These are phyloP conservation scores for Gallinago nigripennis DNA, from an alignment of 2,797 vertebrate species.

Conservation along the genomic window DNA sequence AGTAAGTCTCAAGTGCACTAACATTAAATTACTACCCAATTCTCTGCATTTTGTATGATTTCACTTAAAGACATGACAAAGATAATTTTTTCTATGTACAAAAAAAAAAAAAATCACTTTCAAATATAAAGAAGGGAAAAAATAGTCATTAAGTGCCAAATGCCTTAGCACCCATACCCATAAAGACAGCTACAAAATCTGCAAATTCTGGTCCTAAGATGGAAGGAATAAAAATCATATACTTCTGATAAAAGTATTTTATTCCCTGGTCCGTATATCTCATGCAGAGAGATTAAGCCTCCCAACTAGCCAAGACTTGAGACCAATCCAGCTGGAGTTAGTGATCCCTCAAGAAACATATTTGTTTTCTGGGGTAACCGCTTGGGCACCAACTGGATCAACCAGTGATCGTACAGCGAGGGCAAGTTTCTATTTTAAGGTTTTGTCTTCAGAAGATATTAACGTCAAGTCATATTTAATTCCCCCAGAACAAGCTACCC, in stretches of 20 bases:
- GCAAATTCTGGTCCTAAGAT: neutral
- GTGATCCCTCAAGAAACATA: fast-evolving
- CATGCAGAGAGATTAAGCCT: neutral
- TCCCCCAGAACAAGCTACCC: neutral
- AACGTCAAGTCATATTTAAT: neutral
- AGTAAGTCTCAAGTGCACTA: neutral
- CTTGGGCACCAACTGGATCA: too few species aligned
- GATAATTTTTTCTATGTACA: fast-evolving
- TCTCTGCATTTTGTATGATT: neutral
- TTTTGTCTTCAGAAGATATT: neutral
- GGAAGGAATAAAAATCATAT: neutral
- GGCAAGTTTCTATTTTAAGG: neutral
- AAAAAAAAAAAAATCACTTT: neutral
- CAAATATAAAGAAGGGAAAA: neutral
- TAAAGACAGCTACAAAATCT: neutral
- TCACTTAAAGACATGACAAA: neutral
- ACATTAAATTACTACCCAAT: neutral
- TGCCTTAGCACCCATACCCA: neutral
- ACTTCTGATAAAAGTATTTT: neutral
- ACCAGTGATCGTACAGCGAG: neutral
- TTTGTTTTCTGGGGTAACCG: neutral
- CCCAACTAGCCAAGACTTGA: neutral
- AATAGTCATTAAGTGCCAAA: neutral
- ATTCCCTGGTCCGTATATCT: neutral
- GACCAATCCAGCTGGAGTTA: neutral